These are phyloP conservation scores for Muraenolepis orangiensis DNA, from an alignment of 2,797 vertebrate species.

Conservation along the genomic window DNA sequence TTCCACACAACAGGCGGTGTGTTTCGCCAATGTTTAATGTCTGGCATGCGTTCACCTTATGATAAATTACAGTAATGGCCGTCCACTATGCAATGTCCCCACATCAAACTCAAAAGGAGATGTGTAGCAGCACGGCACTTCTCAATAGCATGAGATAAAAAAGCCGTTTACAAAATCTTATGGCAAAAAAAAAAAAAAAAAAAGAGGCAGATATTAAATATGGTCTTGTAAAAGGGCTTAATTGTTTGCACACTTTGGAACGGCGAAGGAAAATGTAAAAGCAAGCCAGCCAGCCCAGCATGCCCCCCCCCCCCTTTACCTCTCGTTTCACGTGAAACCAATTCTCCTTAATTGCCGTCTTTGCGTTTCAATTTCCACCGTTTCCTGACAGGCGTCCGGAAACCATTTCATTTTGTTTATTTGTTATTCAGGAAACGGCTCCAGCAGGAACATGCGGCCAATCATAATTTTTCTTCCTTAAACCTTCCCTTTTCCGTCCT, in stretches of 20 bases:
- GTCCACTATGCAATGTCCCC: no score
- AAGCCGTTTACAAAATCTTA: background rate
- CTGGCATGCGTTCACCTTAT: no score
- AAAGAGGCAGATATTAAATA: background rate
- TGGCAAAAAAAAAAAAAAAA: background rate
- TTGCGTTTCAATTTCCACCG: background rate
- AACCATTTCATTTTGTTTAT: background rate
- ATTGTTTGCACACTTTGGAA: background rate
- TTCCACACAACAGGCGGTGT: no score
- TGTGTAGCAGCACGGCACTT: no score
- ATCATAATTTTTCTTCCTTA: background rate
- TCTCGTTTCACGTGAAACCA: background rate
- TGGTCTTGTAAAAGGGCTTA: background rate
- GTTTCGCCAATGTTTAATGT: no score
- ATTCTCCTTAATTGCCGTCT: background rate
- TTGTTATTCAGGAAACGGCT: background rate
- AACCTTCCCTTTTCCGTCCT: background rate
- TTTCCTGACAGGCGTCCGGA: background rate
- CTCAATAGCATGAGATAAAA: no score
- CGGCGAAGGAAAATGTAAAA: background rate
- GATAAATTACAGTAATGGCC: no score
- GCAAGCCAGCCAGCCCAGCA: no score
- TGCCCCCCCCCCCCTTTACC: no score
- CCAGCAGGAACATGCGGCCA: background rate
- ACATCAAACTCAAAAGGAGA: no score